Base-by-base conservation (phyloP, 92 coral and sea anemone genomes). In the Muricea muricata region DNA sequence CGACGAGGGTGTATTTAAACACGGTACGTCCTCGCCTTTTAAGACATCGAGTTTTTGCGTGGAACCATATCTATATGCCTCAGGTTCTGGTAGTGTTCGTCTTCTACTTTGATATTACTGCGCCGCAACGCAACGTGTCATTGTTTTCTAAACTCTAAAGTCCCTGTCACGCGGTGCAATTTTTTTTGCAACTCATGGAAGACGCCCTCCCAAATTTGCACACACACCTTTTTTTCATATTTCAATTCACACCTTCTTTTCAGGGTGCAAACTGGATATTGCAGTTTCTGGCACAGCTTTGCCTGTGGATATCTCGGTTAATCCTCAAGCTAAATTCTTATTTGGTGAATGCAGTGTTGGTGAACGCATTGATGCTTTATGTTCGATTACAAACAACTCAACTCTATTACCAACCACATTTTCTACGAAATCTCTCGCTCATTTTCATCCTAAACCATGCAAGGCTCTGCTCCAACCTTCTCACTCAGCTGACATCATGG, bases 291-390 rank as follows among this genome's bases (percentile, higher is more conserved):
- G 98, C 52, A 96, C 98, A 40, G 98, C 98, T 26, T 52, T 93
- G 12, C 98, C 98, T 0, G 94, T 96, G 20, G 92, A 93, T 17
- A 70, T 96, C 12, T 88, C 98, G 0, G 86, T 96, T 4, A 91
- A 93, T 32, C 98, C 98, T 78, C 89, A 93, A 33, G 96, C 94
- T 6, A 90, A 92, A 68, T 93, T 96, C 84, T 84, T 84, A 52
- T 96, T 93, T 92, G 98, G 97, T 63, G 93, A 96, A 42, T 96
- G 98, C 28, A 72, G 90, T 3, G 89, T 92, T 50, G 97, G 93
- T 37, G 90, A 96, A 74, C 97, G 92, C 73, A 77, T 96, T 14
- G 94, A 96, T 23, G 88, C 93, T 4, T 91, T 93, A 9, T 96
- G 97, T 77, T 87, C 96, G 2, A 82, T 96, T 15, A 96, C 94